A percentile compares a stretch with the other conserved stretches of the same genome.
Evolutionary conservation across 2,113 vertebrate genomes (phyloP).

Genomic region (Chrysemys picta): DNA sequence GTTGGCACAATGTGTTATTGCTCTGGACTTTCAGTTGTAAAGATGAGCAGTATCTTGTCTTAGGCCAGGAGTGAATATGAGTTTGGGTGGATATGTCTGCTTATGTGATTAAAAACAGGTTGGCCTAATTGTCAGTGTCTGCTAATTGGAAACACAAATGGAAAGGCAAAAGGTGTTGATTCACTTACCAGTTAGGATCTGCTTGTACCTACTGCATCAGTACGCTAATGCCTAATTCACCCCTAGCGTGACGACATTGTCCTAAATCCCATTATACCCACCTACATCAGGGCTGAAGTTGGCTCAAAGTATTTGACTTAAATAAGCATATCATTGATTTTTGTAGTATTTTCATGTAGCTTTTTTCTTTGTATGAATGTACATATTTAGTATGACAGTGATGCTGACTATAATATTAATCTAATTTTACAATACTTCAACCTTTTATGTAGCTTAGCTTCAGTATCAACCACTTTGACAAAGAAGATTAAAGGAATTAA

Average conservation of each 20-base stretch:
- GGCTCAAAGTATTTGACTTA: not conserved
- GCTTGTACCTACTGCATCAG: not conserved
- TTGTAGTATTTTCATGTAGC: not conserved
- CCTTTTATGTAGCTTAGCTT: not conserved
- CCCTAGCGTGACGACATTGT: not conserved
- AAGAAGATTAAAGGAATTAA: not conserved
- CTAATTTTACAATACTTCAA: not conserved
- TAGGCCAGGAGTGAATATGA: not conserved
- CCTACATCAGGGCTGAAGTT: not conserved
- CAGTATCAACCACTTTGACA: not conserved
- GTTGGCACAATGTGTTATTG: not conserved
- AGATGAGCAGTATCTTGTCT: not conserved
- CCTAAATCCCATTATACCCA: accelerated
- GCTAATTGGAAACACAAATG: not conserved
- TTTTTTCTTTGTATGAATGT: not conserved
- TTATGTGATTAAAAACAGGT: not conserved
- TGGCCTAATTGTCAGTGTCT: not conserved
- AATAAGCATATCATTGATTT: not conserved
- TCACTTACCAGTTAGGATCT: not conserved
- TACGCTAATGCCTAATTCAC: not conserved
- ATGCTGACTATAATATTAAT: not conserved
- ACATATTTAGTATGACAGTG: not conserved
- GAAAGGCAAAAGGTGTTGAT: not conserved
- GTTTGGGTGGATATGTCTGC: not conserved
- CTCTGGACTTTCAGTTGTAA: not conserved